Evolutionary conservation across 2,797 vertebrate species (phyloP), one percentile per base, ranked within the genome.

Genomic region (Arnoldichthys spilopterus): DNA sequence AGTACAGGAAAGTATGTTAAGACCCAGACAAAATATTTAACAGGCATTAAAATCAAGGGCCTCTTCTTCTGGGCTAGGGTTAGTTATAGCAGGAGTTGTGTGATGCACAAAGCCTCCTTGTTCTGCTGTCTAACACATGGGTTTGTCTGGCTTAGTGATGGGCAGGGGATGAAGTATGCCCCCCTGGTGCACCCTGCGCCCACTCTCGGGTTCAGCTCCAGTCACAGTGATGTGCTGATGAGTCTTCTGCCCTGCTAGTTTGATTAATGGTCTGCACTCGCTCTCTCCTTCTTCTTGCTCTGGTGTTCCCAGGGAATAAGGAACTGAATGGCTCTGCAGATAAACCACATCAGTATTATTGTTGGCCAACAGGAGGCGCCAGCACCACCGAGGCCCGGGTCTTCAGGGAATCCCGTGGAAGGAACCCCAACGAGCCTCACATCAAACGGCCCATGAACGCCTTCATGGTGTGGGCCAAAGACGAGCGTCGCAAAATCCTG

Each of bases 401-500:
- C 86, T 99, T 98, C 95, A 95, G 98, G 93, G 98, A 99, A 88
- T 90, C 98, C 28, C 91, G 98, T 72, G 97, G 98, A 85, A 93
- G 98, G 61, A 97, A 96, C 93, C 98, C 87, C 92, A 98, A 95
- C 5, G 98, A 99, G 90, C 98, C 98, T 8, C 98, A 99, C 93
- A 99, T 99, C 94, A 99, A 99, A 87, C 92, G 98, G 91, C 98
- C 98, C 85, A 99, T 99, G 98, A 99, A 99, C 62, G 98, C 98
- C 40, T 99, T 99, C 94, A 99, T 99, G 98, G 98, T 99, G 87
- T 99, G 98, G 98, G 98, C 98, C 49, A 99, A 99, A 89, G 98
- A 99, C 3, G 98, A 99, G 89, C 95, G 98, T 34, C 95, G 98
- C 87, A 99, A 99, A 93, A 99, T 99, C 89, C 97, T 99, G 74